These are phyloP conservation scores for Eublepharis macularius DNA, from an alignment of 2,113 vertebrate genomes.

Conservation along the genomic window DNA sequence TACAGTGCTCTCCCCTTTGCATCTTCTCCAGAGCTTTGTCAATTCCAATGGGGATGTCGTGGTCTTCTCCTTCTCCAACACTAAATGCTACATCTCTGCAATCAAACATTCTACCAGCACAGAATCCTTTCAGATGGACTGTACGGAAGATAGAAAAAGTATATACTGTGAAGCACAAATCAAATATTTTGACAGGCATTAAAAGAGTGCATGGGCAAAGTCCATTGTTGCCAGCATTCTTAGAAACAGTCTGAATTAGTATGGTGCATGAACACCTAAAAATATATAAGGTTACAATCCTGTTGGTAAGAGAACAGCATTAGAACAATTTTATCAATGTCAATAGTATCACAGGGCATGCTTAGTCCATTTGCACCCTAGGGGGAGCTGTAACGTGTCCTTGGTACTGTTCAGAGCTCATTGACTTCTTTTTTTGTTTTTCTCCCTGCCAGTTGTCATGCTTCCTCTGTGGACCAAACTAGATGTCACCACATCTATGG, in stretches of 20 bases:
- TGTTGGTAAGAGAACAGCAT: no score
- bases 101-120: constrained; percentile 82
- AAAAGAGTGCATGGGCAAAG: not conserved
- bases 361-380: no score
- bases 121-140: constrained; percentile 91
- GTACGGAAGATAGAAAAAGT: not conserved
- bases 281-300: no score
- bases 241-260: not conserved
- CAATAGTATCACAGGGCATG: no score
- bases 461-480: no score
- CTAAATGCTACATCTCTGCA: constrained; percentile 85
- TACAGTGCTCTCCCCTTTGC: constrained; percentile 91
- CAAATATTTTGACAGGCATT: not conserved
- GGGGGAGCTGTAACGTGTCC: no score
- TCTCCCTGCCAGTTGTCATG: no score
- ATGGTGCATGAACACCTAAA: not conserved
- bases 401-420: no score
- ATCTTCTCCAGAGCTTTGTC: constrained; percentile 97
- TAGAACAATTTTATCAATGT: no score
- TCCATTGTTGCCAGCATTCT: not conserved
- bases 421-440: no score
- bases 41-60: constrained; percentile 89
- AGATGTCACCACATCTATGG: no score
- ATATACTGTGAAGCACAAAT: not conserved
- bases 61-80: constrained; percentile 90